Percentiles rank a stretch among this genome's conserved stretches.
Conservation (phyloP, 2,113 vertebrate genomes). For the Trogon melanurus region DNA sequence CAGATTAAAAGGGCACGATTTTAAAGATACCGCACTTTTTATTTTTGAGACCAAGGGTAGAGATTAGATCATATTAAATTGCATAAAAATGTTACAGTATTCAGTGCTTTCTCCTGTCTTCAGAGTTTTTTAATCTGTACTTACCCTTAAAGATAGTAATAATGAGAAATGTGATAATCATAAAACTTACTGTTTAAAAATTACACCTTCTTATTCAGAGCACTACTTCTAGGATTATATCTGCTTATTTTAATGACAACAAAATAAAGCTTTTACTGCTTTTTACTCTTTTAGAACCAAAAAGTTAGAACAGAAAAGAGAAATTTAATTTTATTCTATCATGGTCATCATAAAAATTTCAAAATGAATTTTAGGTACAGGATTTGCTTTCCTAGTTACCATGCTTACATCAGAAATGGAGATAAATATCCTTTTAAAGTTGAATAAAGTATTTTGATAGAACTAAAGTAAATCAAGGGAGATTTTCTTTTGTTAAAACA, state of each 20-base stretch:
- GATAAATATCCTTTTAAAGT: neutral
- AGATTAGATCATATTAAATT: slow-evolving; percentile 14
- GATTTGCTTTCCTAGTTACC: neutral
- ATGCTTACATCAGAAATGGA: neutral
- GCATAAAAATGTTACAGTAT: neutral
- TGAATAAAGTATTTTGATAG: neutral
- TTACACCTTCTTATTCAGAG: neutral
- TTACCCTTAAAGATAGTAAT: slow-evolving; percentile 34
- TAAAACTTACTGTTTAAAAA: slow-evolving; percentile 17
- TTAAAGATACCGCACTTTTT: neutral
- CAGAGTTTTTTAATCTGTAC: slow-evolving; percentile 26
- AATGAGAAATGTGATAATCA: slow-evolving; percentile 45
- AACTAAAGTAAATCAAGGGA: neutral
- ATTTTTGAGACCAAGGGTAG: neutral
- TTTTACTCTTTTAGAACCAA: neutral
- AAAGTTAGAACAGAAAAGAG: neutral
- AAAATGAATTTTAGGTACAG: neutral
- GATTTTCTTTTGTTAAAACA: neutral
- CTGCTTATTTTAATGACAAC: slow-evolving; percentile 22
- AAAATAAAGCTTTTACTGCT: slow-evolving; percentile 14
- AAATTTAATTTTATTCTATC: neutral
- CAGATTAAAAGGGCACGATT: slow-evolving; percentile 5
- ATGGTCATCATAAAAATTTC: neutral
- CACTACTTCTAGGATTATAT: neutral
- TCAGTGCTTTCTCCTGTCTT: slow-evolving; percentile 3